Conservation (phyloP, 2,888 invertebrate genomes). For the Beris morrisii region DNA sequence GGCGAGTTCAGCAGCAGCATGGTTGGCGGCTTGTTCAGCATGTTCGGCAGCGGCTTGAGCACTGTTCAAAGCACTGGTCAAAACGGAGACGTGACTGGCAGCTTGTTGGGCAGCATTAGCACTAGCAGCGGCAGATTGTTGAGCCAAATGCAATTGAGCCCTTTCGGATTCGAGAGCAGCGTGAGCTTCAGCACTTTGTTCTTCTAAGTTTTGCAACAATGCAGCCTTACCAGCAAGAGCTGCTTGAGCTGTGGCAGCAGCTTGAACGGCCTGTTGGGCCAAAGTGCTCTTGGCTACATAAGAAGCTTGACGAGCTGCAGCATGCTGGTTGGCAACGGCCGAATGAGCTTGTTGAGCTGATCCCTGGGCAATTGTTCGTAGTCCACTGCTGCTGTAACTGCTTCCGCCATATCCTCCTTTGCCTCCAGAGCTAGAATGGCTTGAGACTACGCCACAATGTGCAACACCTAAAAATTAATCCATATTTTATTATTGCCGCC, state of each 20-base stretch:
- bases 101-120: slow-evolving; percentile 71
- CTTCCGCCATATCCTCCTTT: slow-evolving; percentile 7
- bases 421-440: slow-evolving; percentile 5
- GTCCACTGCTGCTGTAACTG: slow-evolving; percentile 65
- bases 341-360: slow-evolving; percentile 73
- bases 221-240: slow-evolving; percentile 66
- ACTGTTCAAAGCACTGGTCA: slow-evolving; percentile 71
- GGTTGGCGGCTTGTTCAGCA: slow-evolving; percentile 69
- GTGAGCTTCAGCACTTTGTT: slow-evolving; percentile 70
- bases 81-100: slow-evolving; percentile 76
- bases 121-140: slow-evolving; percentile 71
- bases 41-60: slow-evolving; percentile 68
- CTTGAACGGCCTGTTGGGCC: slow-evolving; percentile 73
- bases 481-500: background rate
- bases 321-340: slow-evolving; percentile 67
- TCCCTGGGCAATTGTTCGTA: slow-evolving; percentile 67
- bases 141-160: slow-evolving; percentile 70
- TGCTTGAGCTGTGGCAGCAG: slow-evolving; percentile 69
- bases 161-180: slow-evolving; percentile 68
- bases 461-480: slow-evolving; percentile 9
- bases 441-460: slow-evolving; percentile 6
- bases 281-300: slow-evolving; percentile 69
- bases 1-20: slow-evolving; percentile 70
- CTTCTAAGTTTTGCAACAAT: slow-evolving; percentile 65
- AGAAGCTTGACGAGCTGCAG: slow-evolving; percentile 68